These are phyloP conservation scores for Thamnaconus septentrionalis DNA, from an alignment of 2,113 vertebrate genomes.

Conservation along the genomic window DNA sequence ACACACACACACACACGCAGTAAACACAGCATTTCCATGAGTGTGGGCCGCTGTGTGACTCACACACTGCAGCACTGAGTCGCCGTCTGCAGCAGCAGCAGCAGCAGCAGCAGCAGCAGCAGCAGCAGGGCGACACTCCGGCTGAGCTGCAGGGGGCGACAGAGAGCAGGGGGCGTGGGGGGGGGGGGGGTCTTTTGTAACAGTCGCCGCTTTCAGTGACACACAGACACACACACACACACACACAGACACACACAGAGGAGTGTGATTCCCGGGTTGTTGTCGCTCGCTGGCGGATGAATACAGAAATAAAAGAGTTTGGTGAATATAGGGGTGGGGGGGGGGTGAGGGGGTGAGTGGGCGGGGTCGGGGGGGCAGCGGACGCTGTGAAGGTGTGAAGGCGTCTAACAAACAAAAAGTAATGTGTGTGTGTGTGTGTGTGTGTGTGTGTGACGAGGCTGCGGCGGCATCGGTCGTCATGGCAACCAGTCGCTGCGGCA, in stretches of 20 bases:
- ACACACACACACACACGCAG: constrained; percentile 24
- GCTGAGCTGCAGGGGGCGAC: constrained; percentile 36
- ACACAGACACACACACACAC: constrained; percentile 35
- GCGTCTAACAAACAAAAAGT: neutral
- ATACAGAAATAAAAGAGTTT: constrained; percentile 68
- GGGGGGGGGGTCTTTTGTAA: constrained; percentile 56
- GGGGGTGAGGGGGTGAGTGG: constrained; percentile 45
- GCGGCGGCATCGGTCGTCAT: constrained; percentile 69
- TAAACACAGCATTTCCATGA: constrained; percentile 67
- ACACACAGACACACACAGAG: constrained; percentile 39
- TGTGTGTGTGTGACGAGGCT: no score
- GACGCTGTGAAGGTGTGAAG: no score
- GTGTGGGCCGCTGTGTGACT: constrained; percentile 66
- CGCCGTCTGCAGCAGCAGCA: constrained; percentile 57
- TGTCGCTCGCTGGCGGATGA: constrained; percentile 63
- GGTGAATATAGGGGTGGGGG: constrained; percentile 49
- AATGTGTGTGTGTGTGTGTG: no score
- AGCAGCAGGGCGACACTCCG: constrained; percentile 34
- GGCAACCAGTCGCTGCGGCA: neutral
- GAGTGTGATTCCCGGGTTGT: constrained; percentile 57
- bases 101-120: constrained; percentile 49
- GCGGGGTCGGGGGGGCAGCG: no score
- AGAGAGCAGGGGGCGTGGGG: constrained; percentile 33
- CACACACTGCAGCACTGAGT: constrained; percentile 55
- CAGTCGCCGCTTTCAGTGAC: constrained; percentile 54